Percentiles rank a stretch among this genome's conserved stretches.
Conservation (phyloP, 2,888 invertebrate species). For the Eristalinus aeneus region DNA sequence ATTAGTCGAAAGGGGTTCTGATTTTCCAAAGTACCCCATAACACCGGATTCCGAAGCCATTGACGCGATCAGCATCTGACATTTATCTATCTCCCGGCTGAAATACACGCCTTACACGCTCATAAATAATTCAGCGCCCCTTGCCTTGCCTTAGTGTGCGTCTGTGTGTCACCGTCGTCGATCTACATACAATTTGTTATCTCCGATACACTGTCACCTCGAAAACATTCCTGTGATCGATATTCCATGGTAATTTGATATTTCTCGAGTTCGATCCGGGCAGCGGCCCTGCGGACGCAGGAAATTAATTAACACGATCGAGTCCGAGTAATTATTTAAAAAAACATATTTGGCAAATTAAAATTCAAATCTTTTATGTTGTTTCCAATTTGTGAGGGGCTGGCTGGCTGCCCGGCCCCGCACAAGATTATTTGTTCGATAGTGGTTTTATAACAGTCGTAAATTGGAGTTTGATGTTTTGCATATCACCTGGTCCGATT, state of each 20-base stretch:
- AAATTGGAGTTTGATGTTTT: slow-evolving; percentile 47
- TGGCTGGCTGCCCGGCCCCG: background rate
- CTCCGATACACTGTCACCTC: slow-evolving; percentile 64
- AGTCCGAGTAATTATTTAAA: slow-evolving; percentile 60
- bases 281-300: background rate
- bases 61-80: slow-evolving; percentile 48
- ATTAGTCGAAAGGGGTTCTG: slow-evolving; percentile 53
- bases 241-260: slow-evolving; percentile 64
- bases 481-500: slow-evolving; percentile 30
- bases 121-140: slow-evolving; percentile 56
- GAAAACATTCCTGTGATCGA: slow-evolving; percentile 57
- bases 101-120: slow-evolving; percentile 52
- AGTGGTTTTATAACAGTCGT: slow-evolving; percentile 20
- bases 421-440: slow-evolving; percentile 32
- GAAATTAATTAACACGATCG: slow-evolving; percentile 63
- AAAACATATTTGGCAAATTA: slow-evolving; percentile 66
- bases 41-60: slow-evolving; percentile 11
- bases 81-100: slow-evolving; percentile 53
- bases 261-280: background rate
- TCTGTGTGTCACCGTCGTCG: background rate
- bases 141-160: background rate
- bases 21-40: slow-evolving; percentile 27
- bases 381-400: slow-evolving; percentile 51
- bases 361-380: slow-evolving; percentile 61
- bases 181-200: slow-evolving; percentile 68